These are phyloP conservation scores for Acipenser oxyrinchus DNA, from an alignment of 2,797 vertebrate species.

Conservation along the genomic window DNA sequence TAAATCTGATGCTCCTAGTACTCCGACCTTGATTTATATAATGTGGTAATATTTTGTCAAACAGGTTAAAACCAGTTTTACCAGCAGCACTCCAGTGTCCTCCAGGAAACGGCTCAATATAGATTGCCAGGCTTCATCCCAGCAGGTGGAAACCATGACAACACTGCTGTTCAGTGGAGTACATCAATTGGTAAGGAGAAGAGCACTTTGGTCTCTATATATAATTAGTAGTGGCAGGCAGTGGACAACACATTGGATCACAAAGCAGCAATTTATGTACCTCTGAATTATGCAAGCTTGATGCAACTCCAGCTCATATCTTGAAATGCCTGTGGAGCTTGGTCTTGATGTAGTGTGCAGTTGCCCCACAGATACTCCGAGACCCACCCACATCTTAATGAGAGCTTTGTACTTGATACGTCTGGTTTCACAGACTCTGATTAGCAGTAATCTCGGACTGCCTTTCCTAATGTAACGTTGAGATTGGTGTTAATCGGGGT, in stretches of 20 bases:
- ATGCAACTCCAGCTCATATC: no score
- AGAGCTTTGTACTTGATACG: no score
- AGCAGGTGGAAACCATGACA: slow-evolving; percentile 24
- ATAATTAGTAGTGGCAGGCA: not conserved
- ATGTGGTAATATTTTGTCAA: slow-evolving; percentile 14
- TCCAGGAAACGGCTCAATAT: slow-evolving; percentile 34
- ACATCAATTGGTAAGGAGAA: slow-evolving; percentile 42
- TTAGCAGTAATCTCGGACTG: no score
- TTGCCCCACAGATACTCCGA: no score
- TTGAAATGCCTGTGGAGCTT: no score
- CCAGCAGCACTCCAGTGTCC: slow-evolving; percentile 45
- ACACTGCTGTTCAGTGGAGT: slow-evolving; percentile 31
- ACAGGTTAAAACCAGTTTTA: slow-evolving; percentile 36
- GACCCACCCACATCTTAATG: no score
- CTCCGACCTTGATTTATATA: not conserved
- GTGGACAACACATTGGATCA: not conserved
- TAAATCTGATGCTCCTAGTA: no score
- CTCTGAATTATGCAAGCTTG: not conserved
- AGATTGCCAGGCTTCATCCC: slow-evolving; percentile 26
- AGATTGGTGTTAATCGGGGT: no score
- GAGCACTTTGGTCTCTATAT: not conserved
- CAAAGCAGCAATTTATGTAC: not conserved
- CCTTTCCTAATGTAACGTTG: no score
- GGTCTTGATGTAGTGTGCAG: no score
- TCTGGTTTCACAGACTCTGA: no score